Conservation (phyloP, 1,140 invertebrate species). For the Kradibia gibbosae region DNA sequence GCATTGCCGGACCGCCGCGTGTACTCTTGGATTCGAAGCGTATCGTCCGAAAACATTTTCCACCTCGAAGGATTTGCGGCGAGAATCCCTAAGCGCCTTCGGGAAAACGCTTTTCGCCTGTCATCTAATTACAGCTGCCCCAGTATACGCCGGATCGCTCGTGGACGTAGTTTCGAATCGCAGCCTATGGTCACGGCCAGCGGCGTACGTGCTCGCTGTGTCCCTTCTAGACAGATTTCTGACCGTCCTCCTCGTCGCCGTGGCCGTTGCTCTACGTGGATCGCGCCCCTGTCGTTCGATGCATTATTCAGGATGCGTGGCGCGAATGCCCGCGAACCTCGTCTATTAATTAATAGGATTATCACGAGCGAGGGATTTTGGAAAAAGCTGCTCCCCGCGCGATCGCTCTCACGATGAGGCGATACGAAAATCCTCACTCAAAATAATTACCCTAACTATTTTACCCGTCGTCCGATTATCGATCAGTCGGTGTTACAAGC, state of each 20-base stretch:
- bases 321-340: slow-evolving; percentile 31
- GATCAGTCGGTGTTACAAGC: no score
- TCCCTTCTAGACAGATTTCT: neutral
- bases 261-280: neutral
- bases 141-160: slow-evolving; percentile 6
- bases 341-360: slow-evolving; percentile 52
- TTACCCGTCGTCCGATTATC: no score
- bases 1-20: neutral
- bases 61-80: neutral
- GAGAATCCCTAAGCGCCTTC: slow-evolving; percentile 15
- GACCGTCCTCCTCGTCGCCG: neutral
- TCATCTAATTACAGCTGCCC: slow-evolving; percentile 43
- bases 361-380: slow-evolving; percentile 39
- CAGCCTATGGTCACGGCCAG: neutral
- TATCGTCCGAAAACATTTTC: slow-evolving; percentile 7
- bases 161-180: slow-evolving; percentile 25
- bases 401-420: neutral
- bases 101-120: slow-evolving; percentile 24
- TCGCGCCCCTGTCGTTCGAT: slow-evolving; percentile 24
- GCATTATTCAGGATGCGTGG: slow-evolving; percentile 52
- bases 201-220: slow-evolving; percentile 18
- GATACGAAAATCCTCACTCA: no score
- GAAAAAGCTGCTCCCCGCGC: slow-evolving; percentile 9
- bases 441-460: no score
- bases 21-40: neutral